Base-by-base conservation (phyloP, 53 echinoderm and acorn worm genomes). In the Temnopleurus reevesii region DNA sequence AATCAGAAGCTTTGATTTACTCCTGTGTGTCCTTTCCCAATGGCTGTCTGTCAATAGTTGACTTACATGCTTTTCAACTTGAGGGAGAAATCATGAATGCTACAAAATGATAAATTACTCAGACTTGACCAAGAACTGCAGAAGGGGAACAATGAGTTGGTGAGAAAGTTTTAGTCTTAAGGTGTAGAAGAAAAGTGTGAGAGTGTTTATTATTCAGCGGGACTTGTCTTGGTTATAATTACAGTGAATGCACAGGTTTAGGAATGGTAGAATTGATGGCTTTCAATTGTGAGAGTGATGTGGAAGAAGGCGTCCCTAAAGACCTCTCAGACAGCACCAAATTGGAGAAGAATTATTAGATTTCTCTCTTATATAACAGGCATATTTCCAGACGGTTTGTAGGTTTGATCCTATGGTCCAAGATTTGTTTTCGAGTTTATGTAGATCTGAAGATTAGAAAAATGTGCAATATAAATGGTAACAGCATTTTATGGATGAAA, bases 121-220 rank as follows among this genome's bases (percentile, higher is more conserved):
- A 79, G 79, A 79, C 46, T 46, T 49, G n/a, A 47, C 49, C 28
- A 46, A 5, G 46, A 45, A 77, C 44, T 77, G 31, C 77, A 47
- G 79, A 79, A 47, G 49, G 79, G 53, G 53, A 66, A 53, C 18
- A 26, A 66, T 45, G 65, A 46, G 71, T 46, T 47, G n/a, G 66
- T 87, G 88, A 71, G 88, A 87, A 86, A 87, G 88, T 87, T 87
- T 34, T 87, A n/a, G 41, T 85, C 35, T 87, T 46, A 53, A 47
- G 47, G 46, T 34, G 47, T 35, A 31, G 46, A 66, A n/a, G 49
- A 65, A 33, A 87, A 87, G 51, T 87, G 88, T 87, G 66, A 66
- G 53, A 21, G 4, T 45, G 34, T 13, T 87, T 49, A 87, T 87
- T 30, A 87, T 51, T 26, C 63, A 43, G 59, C 86, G 41, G 21